Conservation (phyloP, 2,113 vertebrate species). For the Ophthalmolycus amberensis region DNA sequence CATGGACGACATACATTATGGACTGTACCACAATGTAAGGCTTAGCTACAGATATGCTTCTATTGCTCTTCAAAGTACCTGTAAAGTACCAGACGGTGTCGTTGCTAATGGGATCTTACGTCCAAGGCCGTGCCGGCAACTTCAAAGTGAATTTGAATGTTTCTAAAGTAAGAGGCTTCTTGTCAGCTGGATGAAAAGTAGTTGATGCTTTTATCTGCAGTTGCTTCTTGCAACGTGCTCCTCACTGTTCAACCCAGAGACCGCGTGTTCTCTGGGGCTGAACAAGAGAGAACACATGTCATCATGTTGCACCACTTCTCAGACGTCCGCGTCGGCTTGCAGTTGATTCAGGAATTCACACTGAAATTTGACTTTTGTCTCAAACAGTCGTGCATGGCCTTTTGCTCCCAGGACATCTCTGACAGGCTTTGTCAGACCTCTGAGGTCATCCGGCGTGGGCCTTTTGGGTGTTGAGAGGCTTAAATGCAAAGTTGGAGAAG, state of each 20-base stretch:
- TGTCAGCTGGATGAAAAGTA: background rate
- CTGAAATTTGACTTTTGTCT: no score
- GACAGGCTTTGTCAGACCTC: background rate
- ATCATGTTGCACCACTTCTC: background rate
- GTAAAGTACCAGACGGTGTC: background rate
- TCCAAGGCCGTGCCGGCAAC: background rate
- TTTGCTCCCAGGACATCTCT: background rate
- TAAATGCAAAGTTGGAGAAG: constrained; percentile 4
- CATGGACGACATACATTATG: background rate
- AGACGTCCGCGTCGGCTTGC: background rate
- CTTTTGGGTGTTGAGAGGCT: background rate
- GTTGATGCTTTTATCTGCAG: background rate
- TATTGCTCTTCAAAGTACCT: background rate
- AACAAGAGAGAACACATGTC: background rate
- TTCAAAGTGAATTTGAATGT: background rate
- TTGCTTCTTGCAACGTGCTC: background rate
- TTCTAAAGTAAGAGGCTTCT: background rate
- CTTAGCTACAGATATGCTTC: background rate
- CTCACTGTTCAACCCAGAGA: background rate
- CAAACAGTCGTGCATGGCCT: background rate
- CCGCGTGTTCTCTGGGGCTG: background rate
- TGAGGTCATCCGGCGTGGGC: background rate
- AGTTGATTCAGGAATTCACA: background rate
- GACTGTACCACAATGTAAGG: background rate
- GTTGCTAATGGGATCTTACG: background rate